Evolutionary conservation across 2,113 vertebrate species (phyloP).

Genomic region (Myrmophylax atrothorax): DNA sequence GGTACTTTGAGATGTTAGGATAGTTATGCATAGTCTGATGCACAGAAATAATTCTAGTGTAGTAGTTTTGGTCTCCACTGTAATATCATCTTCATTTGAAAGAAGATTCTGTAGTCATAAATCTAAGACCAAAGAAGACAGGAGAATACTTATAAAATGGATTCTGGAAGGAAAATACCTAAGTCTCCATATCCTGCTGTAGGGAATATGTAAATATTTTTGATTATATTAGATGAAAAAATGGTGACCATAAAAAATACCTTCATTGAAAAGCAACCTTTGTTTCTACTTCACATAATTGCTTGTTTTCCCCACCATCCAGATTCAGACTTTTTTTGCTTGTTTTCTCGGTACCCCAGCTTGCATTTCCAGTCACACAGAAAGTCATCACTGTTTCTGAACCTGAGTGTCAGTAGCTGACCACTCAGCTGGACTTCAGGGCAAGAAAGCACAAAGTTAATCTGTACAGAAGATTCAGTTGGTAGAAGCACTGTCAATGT

Average conservation of each 20-base stretch:
- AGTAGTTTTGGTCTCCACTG: background rate
- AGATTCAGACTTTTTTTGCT: background rate
- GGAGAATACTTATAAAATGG: background rate
- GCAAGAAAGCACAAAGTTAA: background rate
- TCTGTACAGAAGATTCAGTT: background rate
- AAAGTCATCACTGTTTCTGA: background rate
- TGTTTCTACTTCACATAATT: background rate
- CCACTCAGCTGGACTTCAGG: background rate
- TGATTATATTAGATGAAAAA: background rate
- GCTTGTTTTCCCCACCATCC: background rate
- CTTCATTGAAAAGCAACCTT: background rate
- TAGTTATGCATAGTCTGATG: background rate
- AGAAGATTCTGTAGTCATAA: background rate
- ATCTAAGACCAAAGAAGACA: background rate
- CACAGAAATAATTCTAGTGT: background rate
- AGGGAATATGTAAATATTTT: background rate
- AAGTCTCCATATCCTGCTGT: background rate
- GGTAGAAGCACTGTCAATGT: background rate
- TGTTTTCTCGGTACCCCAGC: background rate
- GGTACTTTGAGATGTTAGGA: background rate
- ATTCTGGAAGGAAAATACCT: background rate
- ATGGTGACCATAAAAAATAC: background rate
- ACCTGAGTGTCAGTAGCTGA: background rate
- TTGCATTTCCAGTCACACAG: background rate
- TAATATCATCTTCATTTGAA: background rate